These are phyloP conservation scores for Barbus barbus DNA, from an alignment of 2,113 vertebrate genomes.

Conservation along the genomic window DNA sequence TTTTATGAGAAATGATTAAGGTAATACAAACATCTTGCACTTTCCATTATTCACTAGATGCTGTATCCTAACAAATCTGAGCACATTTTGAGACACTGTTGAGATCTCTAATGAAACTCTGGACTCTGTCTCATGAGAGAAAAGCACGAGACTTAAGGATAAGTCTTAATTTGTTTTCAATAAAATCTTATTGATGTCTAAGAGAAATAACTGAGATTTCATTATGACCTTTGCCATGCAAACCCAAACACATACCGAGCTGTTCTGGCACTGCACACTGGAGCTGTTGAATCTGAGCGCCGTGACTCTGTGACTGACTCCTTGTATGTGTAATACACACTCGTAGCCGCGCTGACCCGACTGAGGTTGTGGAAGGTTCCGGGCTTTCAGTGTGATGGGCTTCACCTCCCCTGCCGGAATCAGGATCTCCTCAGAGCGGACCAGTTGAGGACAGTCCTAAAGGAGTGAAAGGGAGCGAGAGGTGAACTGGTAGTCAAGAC, in stretches of 20 bases:
- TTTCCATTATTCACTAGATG: too few relatives aligned
- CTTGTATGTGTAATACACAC: slow-evolving; percentile 93
- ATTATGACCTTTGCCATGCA: neutral
- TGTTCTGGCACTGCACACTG: slow-evolving; percentile 99
- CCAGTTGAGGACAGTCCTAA: slow-evolving; percentile 96
- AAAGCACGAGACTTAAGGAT: neutral
- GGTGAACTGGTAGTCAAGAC: slow-evolving; percentile 7
- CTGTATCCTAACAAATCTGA: neutral
- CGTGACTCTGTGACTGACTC: slow-evolving; percentile 86
- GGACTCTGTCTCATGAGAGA: neutral
- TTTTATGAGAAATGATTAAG: neutral
- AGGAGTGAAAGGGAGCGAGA: neutral
- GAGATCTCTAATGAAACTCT: too few relatives aligned
- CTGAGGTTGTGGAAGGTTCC: slow-evolving; percentile 95
- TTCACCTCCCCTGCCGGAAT: slow-evolving; percentile 96
- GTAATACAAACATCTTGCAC: neutral
- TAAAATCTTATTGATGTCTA: neutral
- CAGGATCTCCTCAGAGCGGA: slow-evolving; percentile 91
- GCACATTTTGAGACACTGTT: neutral
- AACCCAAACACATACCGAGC: slow-evolving; percentile 83
- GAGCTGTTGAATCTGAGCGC: slow-evolving; percentile 99
- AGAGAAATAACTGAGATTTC: neutral
- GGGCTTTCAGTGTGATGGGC: slow-evolving; percentile 93
- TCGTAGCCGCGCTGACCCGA: slow-evolving; percentile 97
- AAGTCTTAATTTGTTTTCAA: neutral